A percentile compares a stretch with the other conserved stretches of the same genome.
These are phyloP conservation scores for Rousettus leschenaultii DNA, from an alignment of 2,113 vertebrate genomes.

Conservation along the genomic window DNA sequence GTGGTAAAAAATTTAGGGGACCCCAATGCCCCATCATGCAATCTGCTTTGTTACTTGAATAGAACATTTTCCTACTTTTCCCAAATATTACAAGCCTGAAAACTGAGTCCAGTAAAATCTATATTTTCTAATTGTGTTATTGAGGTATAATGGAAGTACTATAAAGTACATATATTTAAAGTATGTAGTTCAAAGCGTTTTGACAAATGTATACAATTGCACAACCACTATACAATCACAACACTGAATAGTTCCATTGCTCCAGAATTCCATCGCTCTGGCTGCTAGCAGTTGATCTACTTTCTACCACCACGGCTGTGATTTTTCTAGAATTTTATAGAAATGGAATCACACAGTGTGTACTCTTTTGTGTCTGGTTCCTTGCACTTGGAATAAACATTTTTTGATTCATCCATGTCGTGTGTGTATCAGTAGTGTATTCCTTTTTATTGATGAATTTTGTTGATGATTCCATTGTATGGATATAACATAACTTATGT, in stretches of 20 bases:
- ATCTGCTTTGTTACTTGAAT: background rate
- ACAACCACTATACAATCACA: background rate
- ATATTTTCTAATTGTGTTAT: background rate
- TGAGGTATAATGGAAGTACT: background rate
- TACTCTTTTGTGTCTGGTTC: background rate
- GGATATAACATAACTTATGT: background rate
- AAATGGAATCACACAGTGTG: background rate
- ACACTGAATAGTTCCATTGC: no score
- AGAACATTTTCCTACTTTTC: background rate
- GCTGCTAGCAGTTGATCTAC: no score
- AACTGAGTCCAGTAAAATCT: background rate
- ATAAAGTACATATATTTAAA: background rate
- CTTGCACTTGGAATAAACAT: background rate
- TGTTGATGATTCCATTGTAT: background rate
- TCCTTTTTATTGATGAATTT: background rate
- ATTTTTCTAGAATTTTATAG: background rate
- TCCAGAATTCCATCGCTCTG: background rate
- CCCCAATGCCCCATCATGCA: rapidly evolving
- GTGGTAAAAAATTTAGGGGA: rapidly evolving
- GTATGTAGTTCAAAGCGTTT: background rate
- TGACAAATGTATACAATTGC: background rate
- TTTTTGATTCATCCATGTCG: background rate
- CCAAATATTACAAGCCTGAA: background rate
- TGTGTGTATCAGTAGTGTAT: background rate
- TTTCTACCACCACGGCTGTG: background rate